Evolutionary conservation across 1,140 invertebrate genomes (phyloP).

Genomic region (Tetragonula clypearis): DNA sequence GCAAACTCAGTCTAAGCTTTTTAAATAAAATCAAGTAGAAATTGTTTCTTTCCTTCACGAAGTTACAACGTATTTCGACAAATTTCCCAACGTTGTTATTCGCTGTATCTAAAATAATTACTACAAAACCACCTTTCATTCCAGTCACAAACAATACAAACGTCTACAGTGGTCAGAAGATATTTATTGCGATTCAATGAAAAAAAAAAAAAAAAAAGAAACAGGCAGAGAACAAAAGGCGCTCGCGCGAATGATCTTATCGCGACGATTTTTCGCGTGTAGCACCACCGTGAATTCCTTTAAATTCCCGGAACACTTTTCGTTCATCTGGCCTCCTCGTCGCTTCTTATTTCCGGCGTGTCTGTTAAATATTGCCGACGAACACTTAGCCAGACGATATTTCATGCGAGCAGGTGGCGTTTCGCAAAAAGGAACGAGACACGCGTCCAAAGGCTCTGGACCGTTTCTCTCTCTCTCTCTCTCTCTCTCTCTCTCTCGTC

Average conservation of each 20-base stretch:
- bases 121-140: too few relatives aligned
- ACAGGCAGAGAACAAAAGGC: background rate
- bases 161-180: too few relatives aligned
- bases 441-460: background rate
- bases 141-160: too few relatives aligned
- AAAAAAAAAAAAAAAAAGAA: too few relatives aligned
- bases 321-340: background rate
- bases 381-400: constrained; percentile 59
- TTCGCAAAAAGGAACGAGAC: constrained; percentile 61
- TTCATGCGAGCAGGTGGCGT: constrained; percentile 67
- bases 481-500: background rate
- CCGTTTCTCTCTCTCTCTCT: too few relatives aligned
- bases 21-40: too few relatives aligned
- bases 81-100: too few relatives aligned
- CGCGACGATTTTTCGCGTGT: constrained; percentile 48
- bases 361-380: constrained; percentile 57
- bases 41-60: too few relatives aligned
- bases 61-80: too few relatives aligned
- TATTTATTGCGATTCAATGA: too few relatives aligned
- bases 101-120: too few relatives aligned
- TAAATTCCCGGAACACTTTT: constrained; percentile 25
- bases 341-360: constrained; percentile 29
- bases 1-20: too few relatives aligned
- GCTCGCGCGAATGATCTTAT: constrained; percentile 11
- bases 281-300: constrained; percentile 31